phyloP scores from a whole-genome alignment of 2,797 vertebrate genomes.

The Parauchenoglanis punctatus region DNA sequence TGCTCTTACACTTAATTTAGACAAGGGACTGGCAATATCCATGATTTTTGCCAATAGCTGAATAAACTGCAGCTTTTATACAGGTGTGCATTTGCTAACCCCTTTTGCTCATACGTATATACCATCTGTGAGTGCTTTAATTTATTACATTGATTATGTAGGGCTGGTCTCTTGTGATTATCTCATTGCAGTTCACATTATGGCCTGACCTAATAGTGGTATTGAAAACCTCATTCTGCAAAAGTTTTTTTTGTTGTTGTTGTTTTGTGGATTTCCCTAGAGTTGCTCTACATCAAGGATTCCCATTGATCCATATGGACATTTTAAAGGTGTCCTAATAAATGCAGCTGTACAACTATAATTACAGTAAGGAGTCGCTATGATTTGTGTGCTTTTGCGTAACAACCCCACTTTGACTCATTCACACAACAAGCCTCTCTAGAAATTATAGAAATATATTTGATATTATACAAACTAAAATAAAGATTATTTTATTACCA shows the following conservation, averaged over 20 bases:
- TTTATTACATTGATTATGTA: conserved; percentile 17
- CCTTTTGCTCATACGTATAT: conserved; percentile 3
- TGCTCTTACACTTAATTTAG: conserved; percentile 56
- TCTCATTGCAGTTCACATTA: conserved; percentile 2
- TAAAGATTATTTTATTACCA: background rate
- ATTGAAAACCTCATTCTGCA: conserved; percentile 13
- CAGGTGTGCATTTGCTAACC: conserved; percentile 19
- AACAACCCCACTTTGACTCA: background rate
- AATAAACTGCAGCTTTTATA: conserved; percentile 36
- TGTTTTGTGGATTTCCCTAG: background rate
- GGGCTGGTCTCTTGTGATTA: conserved; percentile 27
- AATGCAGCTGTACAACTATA: background rate
- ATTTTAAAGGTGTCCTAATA: background rate
- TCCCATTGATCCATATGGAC: background rate
- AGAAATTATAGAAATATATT: background rate
- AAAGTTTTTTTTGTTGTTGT: background rate
- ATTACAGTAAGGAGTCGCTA: background rate
- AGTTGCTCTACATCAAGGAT: background rate
- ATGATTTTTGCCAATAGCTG: conserved; percentile 35
- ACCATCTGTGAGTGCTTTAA: conserved; percentile 7
- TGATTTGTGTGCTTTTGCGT: background rate
- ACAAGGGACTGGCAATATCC: conserved; percentile 60
- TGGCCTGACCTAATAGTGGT: background rate
- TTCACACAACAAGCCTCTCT: background rate
- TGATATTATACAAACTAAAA: background rate